Conservation (phyloP, 2,113 vertebrate species). For the Syrmaticus mikado region DNA sequence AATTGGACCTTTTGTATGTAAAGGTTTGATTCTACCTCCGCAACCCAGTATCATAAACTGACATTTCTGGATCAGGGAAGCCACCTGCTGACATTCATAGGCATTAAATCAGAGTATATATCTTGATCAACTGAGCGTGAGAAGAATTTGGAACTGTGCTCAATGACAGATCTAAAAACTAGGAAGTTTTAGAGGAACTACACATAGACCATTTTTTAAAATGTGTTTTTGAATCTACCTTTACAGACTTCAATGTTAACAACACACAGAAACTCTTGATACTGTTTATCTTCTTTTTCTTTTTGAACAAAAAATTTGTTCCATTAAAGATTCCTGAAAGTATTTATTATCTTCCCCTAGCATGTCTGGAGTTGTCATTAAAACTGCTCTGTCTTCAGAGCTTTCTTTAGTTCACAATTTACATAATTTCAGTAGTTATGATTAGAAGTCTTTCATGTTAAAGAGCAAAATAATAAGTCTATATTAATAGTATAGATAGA, state of each 20-base stretch:
- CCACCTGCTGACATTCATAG: slow-evolving; percentile 33
- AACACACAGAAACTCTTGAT: not conserved
- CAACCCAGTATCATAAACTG: not conserved
- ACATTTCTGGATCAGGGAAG: slow-evolving; percentile 21
- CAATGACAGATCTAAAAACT: not conserved
- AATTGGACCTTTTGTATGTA: not conserved
- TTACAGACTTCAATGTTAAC: not conserved
- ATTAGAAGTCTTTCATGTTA: not conserved
- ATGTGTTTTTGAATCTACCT: not conserved
- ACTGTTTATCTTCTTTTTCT: too few relatives aligned
- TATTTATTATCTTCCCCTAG: not conserved
- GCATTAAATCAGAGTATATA: not conserved
- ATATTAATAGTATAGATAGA: not conserved
- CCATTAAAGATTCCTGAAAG: not conserved
- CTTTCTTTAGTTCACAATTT: not conserved
- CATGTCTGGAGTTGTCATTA: not conserved
- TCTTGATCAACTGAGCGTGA: not conserved
- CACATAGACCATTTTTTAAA: not conserved
- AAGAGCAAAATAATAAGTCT: not conserved
- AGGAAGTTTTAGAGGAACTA: not conserved
- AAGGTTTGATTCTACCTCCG: not conserved
- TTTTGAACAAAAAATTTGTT: not conserved
- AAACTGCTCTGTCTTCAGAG: not conserved
- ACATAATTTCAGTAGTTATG: not conserved
- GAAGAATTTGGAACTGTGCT: not conserved